Conservation (phyloP, 2,797 vertebrate species). For the Echeneis naucrates region DNA sequence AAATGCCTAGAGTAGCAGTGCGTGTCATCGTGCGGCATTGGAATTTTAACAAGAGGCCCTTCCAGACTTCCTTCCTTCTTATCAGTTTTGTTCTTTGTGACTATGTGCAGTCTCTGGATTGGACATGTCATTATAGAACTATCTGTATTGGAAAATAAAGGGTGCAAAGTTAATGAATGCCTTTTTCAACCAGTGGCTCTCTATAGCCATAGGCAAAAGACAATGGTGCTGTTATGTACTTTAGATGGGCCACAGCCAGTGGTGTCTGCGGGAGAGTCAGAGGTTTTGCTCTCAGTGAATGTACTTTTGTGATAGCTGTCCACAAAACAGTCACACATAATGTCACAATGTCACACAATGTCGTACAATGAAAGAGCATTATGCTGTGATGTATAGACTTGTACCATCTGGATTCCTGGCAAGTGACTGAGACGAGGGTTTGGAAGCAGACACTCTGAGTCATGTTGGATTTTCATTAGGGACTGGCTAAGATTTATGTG, state of each 20-base stretch:
- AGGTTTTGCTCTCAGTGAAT: slow-evolving; percentile 73
- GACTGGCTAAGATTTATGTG: slow-evolving; percentile 64
- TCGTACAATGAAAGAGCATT: slow-evolving; percentile 76
- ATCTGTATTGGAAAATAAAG: slow-evolving; percentile 68
- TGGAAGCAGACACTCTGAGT: slow-evolving; percentile 58
- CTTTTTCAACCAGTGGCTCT: slow-evolving; percentile 61
- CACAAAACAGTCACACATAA: slow-evolving; percentile 82
- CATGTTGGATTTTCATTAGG: slow-evolving; percentile 63
- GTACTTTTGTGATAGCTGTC: slow-evolving; percentile 75
- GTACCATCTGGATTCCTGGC: slow-evolving; percentile 74
- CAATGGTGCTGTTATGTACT: slow-evolving; percentile 74
- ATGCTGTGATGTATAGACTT: slow-evolving; percentile 77
- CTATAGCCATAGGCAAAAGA: slow-evolving; percentile 47
- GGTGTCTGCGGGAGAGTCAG: slow-evolving; percentile 62
- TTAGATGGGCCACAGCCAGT: slow-evolving; percentile 68
- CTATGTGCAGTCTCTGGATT: slow-evolving; percentile 36
- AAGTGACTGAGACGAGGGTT: slow-evolving; percentile 65
- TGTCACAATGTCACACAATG: slow-evolving; percentile 76
- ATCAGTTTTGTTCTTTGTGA: slow-evolving; percentile 68
- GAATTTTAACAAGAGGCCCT: slow-evolving; percentile 50
- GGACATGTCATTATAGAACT: slow-evolving; percentile 55
- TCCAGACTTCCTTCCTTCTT: slow-evolving; percentile 55
- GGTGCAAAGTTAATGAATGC: slow-evolving; percentile 72
- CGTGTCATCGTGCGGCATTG: slow-evolving; percentile 51
- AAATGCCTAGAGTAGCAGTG: slow-evolving; percentile 61